Evolutionary conservation across 2,888 invertebrate genomes (phyloP).

Genomic region (Lepidonotus clava): DNA sequence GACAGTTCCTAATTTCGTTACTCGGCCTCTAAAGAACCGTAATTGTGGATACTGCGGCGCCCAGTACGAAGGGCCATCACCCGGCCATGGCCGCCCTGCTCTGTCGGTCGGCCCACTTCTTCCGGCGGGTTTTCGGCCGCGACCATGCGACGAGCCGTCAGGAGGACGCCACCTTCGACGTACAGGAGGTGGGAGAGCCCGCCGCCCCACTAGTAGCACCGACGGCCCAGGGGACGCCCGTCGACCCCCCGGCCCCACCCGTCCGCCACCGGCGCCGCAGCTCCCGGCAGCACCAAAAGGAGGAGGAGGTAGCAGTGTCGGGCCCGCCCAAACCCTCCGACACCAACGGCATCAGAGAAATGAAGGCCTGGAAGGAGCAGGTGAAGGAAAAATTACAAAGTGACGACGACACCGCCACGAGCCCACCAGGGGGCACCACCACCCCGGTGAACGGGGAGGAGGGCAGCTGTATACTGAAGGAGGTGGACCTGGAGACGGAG

Average conservation of each 20-base stretch:
- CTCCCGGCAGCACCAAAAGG: not conserved
- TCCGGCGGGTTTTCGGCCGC: not conserved
- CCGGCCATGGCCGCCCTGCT: constrained; percentile 2
- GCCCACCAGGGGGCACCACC: not conserved
- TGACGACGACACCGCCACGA: not conserved
- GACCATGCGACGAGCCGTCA: not conserved
- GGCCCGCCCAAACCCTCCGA: not conserved
- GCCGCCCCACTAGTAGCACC: not conserved
- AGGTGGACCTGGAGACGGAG: constrained; percentile 17
- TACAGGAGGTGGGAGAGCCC: not conserved
- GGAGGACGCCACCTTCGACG: not conserved
- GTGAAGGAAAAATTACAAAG: not conserved
- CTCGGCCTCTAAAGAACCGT: too few relatives aligned
- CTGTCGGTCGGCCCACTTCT: constrained; percentile 7
- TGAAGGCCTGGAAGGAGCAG: constrained; percentile 49
- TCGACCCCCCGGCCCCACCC: not conserved
- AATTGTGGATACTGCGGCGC: too few relatives aligned
- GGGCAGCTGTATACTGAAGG: constrained; percentile 12
- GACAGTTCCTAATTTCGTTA: too few relatives aligned
- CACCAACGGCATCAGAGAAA: not conserved
- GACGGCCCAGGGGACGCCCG: not conserved
- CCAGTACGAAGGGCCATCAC: too few relatives aligned
- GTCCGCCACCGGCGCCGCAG: not conserved
- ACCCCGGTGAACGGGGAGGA: not conserved
- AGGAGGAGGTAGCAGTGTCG: not conserved